Percentiles rank a stretch among this genome's conserved stretches.
phyloP scores from a whole-genome alignment of 1,140 invertebrate species.

The Ectropis grisescens region DNA sequence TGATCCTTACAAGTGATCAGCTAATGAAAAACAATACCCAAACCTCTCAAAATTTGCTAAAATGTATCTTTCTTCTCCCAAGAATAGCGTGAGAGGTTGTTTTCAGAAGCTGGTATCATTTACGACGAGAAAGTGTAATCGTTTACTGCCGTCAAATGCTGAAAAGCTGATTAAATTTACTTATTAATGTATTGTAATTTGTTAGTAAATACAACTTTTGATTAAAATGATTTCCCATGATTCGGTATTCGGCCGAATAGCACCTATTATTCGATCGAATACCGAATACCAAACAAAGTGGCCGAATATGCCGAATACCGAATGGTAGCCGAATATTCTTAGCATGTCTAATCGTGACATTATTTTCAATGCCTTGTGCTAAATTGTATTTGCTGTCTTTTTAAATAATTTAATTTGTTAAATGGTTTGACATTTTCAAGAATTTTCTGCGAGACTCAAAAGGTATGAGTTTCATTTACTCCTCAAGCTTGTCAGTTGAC shows the following conservation, averaged over 20 bases:
- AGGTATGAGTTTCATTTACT: no score
- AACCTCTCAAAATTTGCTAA: constrained; percentile 10
- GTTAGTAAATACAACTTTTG: constrained; percentile 8
- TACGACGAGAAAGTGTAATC: constrained; percentile 11
- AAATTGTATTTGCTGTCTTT: no score
- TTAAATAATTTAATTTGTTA: no score
- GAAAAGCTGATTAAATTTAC: constrained; percentile 9
- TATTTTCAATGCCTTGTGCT: no score
- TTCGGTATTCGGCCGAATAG: constrained; percentile 5
- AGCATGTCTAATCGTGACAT: background rate
- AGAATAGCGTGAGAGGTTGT: constrained; percentile 10
- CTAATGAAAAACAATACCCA: constrained; percentile 19
- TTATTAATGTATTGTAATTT: constrained; percentile 7
- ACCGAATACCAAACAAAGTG: constrained; percentile 1
- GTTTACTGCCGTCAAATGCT: constrained; percentile 9
- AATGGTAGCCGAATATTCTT: constrained; percentile 3
- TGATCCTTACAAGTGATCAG: constrained; percentile 20
- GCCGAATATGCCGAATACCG: no score
- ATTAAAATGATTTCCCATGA: constrained; percentile 3
- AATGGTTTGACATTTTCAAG: no score
- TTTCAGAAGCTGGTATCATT: constrained; percentile 5
- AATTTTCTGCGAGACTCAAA: no score
- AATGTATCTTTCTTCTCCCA: constrained; percentile 6
- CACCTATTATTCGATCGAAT: constrained; percentile 1
- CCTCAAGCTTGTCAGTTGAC: no score